A percentile compares a stretch with the other conserved stretches of the same genome.
Evolutionary conservation across 1,140 invertebrate genomes (phyloP).

Genomic region (Saccostrea glomerata): DNA sequence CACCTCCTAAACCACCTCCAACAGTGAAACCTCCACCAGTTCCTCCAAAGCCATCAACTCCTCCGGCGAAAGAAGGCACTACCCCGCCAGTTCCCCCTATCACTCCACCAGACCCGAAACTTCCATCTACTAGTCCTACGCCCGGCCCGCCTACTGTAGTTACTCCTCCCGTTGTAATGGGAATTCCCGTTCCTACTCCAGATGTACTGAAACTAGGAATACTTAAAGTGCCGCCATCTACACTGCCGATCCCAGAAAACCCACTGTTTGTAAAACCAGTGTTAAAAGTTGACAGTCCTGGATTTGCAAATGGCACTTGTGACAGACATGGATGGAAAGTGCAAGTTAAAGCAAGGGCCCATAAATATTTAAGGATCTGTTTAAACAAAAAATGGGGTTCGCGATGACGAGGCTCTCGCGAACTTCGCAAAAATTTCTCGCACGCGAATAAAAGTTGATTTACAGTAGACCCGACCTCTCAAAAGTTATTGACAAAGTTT

Average conservation of each 20-base stretch:
- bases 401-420: no score
- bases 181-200: neutral
- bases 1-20: neutral
- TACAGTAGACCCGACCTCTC: no score
- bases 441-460: no score
- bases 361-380: neutral
- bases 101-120: no score
- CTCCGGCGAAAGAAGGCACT: neutral
- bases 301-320: neutral
- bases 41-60: neutral
- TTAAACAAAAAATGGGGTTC: neutral
- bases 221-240: neutral
- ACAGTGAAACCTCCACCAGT: neutral
- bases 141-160: neutral
- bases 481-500: no score
- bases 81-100: neutral
- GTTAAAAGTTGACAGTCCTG: neutral
- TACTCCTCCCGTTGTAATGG: neutral
- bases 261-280: neutral
- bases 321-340: neutral
- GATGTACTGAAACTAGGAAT: neutral
- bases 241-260: neutral
- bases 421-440: no score
- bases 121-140: neutral
- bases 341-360: neutral